These are phyloP conservation scores for Rosalia funebris DNA, from an alignment of 2,888 invertebrate species.

Conservation along the genomic window DNA sequence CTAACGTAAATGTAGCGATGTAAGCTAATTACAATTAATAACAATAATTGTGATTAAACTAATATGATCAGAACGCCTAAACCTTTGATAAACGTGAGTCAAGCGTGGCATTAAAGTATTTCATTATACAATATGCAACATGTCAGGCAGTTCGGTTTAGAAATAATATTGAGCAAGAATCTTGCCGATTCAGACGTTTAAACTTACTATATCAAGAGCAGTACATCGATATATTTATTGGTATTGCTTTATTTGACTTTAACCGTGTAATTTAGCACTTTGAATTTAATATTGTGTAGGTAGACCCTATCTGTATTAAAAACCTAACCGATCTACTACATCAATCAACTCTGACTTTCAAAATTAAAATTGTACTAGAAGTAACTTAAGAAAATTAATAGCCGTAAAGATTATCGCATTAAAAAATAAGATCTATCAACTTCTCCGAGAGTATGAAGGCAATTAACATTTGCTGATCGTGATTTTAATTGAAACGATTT, in stretches of 20 bases:
- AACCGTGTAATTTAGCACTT: constrained; percentile 17
- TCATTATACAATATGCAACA: constrained; percentile 30
- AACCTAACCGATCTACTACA: constrained; percentile 3
- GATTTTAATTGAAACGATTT: too few relatives aligned
- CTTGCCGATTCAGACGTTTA: constrained; percentile 11
- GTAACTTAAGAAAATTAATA: too few relatives aligned
- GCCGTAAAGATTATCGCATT: too few relatives aligned
- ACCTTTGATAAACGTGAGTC: constrained; percentile 29
- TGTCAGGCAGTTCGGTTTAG: constrained; percentile 30
- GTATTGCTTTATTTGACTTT: constrained; percentile 2
- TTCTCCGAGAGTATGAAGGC: too few relatives aligned
- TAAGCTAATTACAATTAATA: background rate
- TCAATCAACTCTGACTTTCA: constrained; percentile 3
- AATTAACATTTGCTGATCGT: too few relatives aligned
- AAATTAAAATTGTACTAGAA: background rate
- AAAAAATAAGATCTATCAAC: too few relatives aligned
- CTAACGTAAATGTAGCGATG: too few relatives aligned
- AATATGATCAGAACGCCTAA: constrained; percentile 7
- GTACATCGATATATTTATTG: constrained; percentile 16
- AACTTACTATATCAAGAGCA: constrained; percentile 22
- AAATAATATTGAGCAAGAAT: constrained; percentile 38
- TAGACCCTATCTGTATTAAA: background rate
- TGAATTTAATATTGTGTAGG: constrained; percentile 17
- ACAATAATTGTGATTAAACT: constrained; percentile 5
- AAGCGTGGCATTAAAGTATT: constrained; percentile 29